These are phyloP conservation scores for Nothura maculosa DNA, from an alignment of 2,797 vertebrate genomes.

Conservation along the genomic window DNA sequence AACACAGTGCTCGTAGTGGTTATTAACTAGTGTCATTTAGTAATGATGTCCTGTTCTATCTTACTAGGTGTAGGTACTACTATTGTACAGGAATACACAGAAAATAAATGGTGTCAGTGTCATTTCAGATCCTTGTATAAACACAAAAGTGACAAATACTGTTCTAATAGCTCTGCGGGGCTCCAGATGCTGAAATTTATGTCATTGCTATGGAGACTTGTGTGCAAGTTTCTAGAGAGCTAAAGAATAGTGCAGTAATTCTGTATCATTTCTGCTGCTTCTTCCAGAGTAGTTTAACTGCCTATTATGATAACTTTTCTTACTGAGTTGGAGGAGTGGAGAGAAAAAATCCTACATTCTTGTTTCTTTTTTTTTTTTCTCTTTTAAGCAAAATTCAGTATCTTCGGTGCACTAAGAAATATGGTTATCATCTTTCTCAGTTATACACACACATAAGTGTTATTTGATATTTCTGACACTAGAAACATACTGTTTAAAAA, in stretches of 20 bases:
- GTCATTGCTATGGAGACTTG: background rate
- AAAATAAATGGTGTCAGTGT: background rate
- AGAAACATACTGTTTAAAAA: constrained; percentile 34
- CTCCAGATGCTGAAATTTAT: background rate
- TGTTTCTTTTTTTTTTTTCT: background rate
- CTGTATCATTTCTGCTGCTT: background rate
- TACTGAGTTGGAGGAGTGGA: background rate
- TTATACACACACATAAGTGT: background rate
- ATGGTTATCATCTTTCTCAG: background rate
- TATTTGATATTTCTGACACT: constrained; percentile 19
- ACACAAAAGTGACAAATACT: background rate
- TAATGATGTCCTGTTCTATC: background rate
- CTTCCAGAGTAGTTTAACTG: background rate
- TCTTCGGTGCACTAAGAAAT: background rate
- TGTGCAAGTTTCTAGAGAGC: background rate
- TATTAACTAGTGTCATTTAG: background rate
- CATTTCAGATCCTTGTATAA: background rate
- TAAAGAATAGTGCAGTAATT: background rate
- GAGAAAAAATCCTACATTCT: background rate
- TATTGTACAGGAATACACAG: background rate
- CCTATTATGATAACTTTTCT: background rate
- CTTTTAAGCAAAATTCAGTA: background rate
- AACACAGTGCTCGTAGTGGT: background rate
- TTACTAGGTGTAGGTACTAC: accelerated
- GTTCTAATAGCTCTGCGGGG: background rate